Base-by-base conservation (phyloP, 2,113 vertebrate genomes). In the Entomyzon cyanotis region DNA sequence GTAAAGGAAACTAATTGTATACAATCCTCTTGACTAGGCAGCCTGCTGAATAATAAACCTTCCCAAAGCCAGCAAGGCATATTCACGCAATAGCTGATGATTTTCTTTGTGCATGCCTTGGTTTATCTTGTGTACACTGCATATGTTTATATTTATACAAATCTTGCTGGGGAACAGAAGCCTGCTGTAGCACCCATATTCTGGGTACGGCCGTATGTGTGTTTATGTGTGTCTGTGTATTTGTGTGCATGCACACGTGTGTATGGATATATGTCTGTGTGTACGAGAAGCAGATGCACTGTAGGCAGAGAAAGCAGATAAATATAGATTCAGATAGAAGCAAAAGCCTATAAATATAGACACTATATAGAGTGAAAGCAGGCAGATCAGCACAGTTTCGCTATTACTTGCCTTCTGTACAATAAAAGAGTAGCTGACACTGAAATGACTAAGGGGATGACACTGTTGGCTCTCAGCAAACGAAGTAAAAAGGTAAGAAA, bases 301-400 rank as follows among this genome's bases (percentile, higher is more conserved):
- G 98, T 98, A 98, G 98, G 98, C 98, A 98, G 98, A 97, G 97
- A 97, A 97, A 95, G 97, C 89, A 96, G 97, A 98, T 98, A 98
- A 98, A 98, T 98, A 98, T 98, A 98, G 97, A 97, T 98, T 92
- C 95, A 97, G 98, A 98, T 97, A 97, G 97, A 98, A 97, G 97
- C 97, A 96, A 96, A 97, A 98, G 96, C 93, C 95, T 97, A 97
- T 97, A 98, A 98, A 98, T 98, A 98, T 56, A 98, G 98, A 88
- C 23, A 76, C 94, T 97, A 92, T 98, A 98, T 97, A 96, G 95
- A 96, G 93, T 87, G 96, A 96, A 96, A 83, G 94, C 97, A 92
- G 90, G 97, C 88, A 91, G 94, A 97, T 94, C 96, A 96, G 96
- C 91, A 89, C 89, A 58, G 94, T 96, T 98, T 97, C 87, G 89